These are phyloP conservation scores for Serranus cabrilla DNA, from an alignment of 2,797 vertebrate genomes.

Conservation along the genomic window DNA sequence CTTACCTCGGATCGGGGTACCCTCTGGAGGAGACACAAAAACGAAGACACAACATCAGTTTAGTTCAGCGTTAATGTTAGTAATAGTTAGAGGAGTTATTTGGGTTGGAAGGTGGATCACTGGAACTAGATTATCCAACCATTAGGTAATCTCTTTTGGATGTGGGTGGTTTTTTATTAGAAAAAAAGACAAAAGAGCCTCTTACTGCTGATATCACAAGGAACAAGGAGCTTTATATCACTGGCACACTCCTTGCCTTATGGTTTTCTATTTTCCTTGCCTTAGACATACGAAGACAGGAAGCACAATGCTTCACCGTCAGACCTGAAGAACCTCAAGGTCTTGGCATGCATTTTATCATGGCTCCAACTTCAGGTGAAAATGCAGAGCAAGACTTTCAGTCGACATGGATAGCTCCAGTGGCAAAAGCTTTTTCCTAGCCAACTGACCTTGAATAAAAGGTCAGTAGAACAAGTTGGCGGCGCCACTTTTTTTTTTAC, in stretches of 20 bases:
- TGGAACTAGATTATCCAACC: slow-evolving; percentile 64
- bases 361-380: slow-evolving; percentile 28
- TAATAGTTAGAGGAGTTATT: slow-evolving; percentile 74
- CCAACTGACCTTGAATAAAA: slow-evolving; percentile 53
- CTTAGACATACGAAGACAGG: slow-evolving; percentile 18
- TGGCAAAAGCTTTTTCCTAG: slow-evolving; percentile 28
- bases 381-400: slow-evolving; percentile 27
- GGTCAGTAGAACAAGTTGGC: slow-evolving; percentile 40
- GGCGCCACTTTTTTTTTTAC: background rate
- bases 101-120: slow-evolving; percentile 61
- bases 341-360: slow-evolving; percentile 40
- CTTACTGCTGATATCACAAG: slow-evolving; percentile 81
- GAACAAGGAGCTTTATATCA: slow-evolving; percentile 25
- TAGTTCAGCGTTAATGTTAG: slow-evolving; percentile 81
- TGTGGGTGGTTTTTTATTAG: slow-evolving; percentile 15
- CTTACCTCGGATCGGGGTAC: slow-evolving; percentile 99
- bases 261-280: slow-evolving; percentile 8
- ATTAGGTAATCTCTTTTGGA: slow-evolving; percentile 53
- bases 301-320: slow-evolving; percentile 23
- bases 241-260: background rate
- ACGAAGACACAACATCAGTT: slow-evolving; percentile 90
- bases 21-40: slow-evolving; percentile 96
- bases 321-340: slow-evolving; percentile 17
- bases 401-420: slow-evolving; percentile 31
- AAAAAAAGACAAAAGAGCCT: slow-evolving; percentile 53